A percentile compares a stretch with the other conserved stretches of the same genome.
Conservation (phyloP, 1,140 invertebrate genomes). For the Cyrtorhinus lividipennis region DNA sequence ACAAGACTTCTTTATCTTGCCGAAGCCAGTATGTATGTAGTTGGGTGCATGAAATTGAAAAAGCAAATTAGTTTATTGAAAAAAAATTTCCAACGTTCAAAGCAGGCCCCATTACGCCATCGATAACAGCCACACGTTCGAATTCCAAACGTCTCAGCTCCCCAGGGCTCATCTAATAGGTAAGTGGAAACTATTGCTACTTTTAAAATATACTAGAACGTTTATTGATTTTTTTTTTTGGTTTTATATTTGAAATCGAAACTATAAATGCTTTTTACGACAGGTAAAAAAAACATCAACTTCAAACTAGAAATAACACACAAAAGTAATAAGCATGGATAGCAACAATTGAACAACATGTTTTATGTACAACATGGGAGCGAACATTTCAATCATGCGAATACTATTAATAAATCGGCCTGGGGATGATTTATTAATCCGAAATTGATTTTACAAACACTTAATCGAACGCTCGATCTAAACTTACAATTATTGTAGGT, state of each 20-base stretch:
- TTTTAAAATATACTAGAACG: neutral
- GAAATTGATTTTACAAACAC: neutral
- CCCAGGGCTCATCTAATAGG: too few species aligned
- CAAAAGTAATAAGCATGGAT: neutral
- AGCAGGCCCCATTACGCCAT: too few species aligned
- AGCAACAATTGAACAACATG: slow-evolving; percentile 4
- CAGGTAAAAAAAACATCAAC: neutral
- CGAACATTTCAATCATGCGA: neutral
- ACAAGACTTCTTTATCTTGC: too few species aligned
- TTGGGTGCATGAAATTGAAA: too few species aligned
- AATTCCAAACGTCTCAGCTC: too few species aligned
- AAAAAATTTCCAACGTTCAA: too few species aligned
- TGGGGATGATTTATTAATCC: neutral
- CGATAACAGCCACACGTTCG: too few species aligned
- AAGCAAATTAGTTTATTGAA: too few species aligned
- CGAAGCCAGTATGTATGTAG: too few species aligned
- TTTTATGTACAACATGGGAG: slow-evolving; percentile 7
- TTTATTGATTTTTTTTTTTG: neutral
- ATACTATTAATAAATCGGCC: neutral
- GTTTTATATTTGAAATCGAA: neutral
- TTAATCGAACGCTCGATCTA: slow-evolving; percentile 3
- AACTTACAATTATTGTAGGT: neutral
- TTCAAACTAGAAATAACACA: neutral
- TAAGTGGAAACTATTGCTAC: too few species aligned
- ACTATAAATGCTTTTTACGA: neutral